phyloP scores from a whole-genome alignment of 2,797 vertebrate genomes.

The Platalea minor region DNA sequence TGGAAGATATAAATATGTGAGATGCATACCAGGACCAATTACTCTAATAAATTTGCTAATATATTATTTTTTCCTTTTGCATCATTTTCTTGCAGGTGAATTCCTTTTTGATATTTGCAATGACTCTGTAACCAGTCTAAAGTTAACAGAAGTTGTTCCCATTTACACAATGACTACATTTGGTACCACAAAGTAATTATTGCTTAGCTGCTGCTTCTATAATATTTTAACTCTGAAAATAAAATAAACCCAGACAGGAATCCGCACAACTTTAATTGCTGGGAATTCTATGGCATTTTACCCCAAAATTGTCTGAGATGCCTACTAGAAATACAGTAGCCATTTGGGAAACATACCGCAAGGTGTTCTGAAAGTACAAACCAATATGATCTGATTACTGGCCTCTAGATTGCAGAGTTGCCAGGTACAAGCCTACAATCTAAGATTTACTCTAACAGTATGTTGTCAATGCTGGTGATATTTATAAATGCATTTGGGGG shows the following conservation, averaged over 20 bases:
- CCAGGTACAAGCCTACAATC: not conserved
- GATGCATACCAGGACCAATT: not conserved
- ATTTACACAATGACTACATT: not conserved
- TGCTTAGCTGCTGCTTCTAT: not conserved
- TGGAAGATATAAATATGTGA: not conserved
- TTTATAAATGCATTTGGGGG: not conserved
- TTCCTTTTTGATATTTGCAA: not conserved
- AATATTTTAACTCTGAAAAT: not conserved
- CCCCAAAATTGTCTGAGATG: not conserved
- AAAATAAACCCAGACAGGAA: not conserved
- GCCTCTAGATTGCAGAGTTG: not conserved
- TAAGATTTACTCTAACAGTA: not conserved
- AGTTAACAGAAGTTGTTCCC: not conserved
- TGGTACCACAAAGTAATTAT: not conserved
- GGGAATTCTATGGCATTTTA: not conserved
- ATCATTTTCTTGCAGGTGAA: not conserved
- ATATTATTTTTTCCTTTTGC: not conserved
- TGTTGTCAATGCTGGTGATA: not conserved
- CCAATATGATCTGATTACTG: not conserved
- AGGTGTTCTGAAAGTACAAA: not conserved
- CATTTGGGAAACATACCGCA: not conserved
- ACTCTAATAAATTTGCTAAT: not conserved
- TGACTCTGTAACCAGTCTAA: not conserved
- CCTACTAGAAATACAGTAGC: not conserved
- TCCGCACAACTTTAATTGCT: not conserved